Conservation (phyloP, 2,797 vertebrate genomes). For the Gobio occitaniae region DNA sequence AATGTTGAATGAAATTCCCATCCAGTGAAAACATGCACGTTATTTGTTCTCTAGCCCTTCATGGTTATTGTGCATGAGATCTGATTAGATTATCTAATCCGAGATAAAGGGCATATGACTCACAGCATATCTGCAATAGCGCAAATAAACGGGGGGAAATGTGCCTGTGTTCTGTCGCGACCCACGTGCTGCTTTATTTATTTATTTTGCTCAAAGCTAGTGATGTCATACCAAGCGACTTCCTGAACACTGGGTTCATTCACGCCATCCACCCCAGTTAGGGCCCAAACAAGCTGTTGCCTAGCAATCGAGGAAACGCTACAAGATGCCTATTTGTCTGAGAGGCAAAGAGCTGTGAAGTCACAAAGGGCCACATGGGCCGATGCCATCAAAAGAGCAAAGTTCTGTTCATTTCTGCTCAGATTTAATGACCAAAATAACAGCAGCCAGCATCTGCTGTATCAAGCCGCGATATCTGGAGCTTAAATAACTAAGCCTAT, state of each 20-base stretch:
- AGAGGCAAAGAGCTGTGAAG: slow-evolving; percentile 52
- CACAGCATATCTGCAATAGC: slow-evolving; percentile 67
- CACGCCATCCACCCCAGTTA: slow-evolving; percentile 65
- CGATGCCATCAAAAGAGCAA: slow-evolving; percentile 1
- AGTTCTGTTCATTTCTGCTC: slow-evolving; percentile 22
- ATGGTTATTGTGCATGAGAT: slow-evolving; percentile 57
- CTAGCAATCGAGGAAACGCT: slow-evolving; percentile 66
- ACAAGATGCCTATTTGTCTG: slow-evolving; percentile 67
- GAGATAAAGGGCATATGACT: slow-evolving; percentile 75
- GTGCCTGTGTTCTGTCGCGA: slow-evolving; percentile 41
- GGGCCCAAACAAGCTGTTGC: slow-evolving; percentile 74
- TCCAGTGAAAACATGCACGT: slow-evolving; percentile 37
- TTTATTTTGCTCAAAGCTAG: slow-evolving; percentile 53
- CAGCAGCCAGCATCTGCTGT: background rate
- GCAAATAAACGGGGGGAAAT: slow-evolving; percentile 56
- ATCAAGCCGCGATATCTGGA: background rate
- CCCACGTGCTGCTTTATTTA: slow-evolving; percentile 66
- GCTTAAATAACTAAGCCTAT: background rate
- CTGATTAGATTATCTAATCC: slow-evolving; percentile 68
- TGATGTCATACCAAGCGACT: slow-evolving; percentile 79
- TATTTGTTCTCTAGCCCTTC: slow-evolving; percentile 63
- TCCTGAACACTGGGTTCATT: slow-evolving; percentile 82
- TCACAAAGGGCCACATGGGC: slow-evolving; percentile 31
- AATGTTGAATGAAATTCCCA: slow-evolving; percentile 52
- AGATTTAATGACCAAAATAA: background rate